Conservation (phyloP, 2,113 vertebrate species). For the Eurypyga helias region DNA sequence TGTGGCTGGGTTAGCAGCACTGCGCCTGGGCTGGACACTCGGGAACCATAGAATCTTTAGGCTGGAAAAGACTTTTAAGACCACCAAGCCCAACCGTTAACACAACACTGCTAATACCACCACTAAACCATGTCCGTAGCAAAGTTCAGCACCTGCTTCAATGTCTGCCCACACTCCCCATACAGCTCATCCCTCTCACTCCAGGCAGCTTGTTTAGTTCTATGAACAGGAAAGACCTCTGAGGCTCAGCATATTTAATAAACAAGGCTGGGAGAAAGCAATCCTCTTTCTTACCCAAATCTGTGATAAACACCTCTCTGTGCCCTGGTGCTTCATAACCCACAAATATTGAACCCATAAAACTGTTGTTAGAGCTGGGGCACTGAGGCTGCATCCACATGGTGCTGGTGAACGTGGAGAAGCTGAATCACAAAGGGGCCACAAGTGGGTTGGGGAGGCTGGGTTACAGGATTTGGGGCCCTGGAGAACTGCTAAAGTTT, state of each 20-base stretch:
- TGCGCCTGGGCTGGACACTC: accelerated
- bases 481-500: neutral
- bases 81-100: too few species aligned
- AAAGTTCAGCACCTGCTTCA: neutral
- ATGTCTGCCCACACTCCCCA: accelerated
- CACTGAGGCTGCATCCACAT: neutral
- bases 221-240: neutral
- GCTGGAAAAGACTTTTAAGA: too few species aligned
- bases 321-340: neutral
- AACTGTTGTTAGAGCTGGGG: neutral
- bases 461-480: neutral
- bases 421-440: neutral
- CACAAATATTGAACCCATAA: slow-evolving; percentile 41
- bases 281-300: neutral
- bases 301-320: neutral
- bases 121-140: too few species aligned
- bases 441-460: neutral
- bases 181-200: neutral
- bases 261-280: neutral
- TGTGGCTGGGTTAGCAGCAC: neutral
- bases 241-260: neutral
- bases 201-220: neutral
- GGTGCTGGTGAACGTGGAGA: neutral
- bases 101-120: too few species aligned
- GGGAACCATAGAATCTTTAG: too few species aligned